Evolutionary conservation across 1,140 invertebrate genomes (phyloP).

Genomic region (Temnothorax longispinosus): DNA sequence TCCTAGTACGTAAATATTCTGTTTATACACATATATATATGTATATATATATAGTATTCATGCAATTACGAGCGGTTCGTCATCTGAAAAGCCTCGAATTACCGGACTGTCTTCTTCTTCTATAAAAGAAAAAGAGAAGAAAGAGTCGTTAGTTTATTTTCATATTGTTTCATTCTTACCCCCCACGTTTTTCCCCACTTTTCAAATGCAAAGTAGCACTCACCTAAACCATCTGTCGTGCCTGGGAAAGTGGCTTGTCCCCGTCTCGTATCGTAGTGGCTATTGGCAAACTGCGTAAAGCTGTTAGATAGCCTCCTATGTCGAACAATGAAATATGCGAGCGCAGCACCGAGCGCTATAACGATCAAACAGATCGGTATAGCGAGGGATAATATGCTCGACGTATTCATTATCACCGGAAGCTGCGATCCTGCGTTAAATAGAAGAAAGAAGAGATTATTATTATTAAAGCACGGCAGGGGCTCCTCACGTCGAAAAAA

Average conservation of each 20-base stretch:
- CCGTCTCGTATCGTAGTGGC: slow-evolving; percentile 94
- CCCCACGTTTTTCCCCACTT: background rate
- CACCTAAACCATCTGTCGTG: slow-evolving; percentile 89
- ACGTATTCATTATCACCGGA: slow-evolving; percentile 79
- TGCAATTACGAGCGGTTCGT: slow-evolving; percentile 96
- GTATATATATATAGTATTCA: slow-evolving; percentile 83
- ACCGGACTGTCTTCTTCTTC: slow-evolving; percentile 95
- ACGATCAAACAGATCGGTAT: slow-evolving; percentile 87
- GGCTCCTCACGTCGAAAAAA: background rate
- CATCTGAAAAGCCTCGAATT: slow-evolving; percentile 96
- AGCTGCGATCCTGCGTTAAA: slow-evolving; percentile 63
- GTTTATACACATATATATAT: slow-evolving; percentile 56
- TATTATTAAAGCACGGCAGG: background rate
- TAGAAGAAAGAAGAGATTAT: background rate
- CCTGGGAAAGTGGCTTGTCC: slow-evolving; percentile 93
- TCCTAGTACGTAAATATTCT: slow-evolving; percentile 62
- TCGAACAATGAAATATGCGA: slow-evolving; percentile 89
- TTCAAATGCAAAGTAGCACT: slow-evolving; percentile 56
- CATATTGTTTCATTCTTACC: background rate
- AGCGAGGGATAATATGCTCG: slow-evolving; percentile 80
- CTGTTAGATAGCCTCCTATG: slow-evolving; percentile 91
- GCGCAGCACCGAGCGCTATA: slow-evolving; percentile 87
- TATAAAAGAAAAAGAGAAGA: slow-evolving; percentile 78
- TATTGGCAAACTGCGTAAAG: slow-evolving; percentile 93
- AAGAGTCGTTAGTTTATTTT: background rate